A percentile compares a stretch with the other conserved stretches of the same genome.
These are phyloP conservation scores for Merluccius polli DNA, from an alignment of 2,797 vertebrate species.

Conservation along the genomic window DNA sequence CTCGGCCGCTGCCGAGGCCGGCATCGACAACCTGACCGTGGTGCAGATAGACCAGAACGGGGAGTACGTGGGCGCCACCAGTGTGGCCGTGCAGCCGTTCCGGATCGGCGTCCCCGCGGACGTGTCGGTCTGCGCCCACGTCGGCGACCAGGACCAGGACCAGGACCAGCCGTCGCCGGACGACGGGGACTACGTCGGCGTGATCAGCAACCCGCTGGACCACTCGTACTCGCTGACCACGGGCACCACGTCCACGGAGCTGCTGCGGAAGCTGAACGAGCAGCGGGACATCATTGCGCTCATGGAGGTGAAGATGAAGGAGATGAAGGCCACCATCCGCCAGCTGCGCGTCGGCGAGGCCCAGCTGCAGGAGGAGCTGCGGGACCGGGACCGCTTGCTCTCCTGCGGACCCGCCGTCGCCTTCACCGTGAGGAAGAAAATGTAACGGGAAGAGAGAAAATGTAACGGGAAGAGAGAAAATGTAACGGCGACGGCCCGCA, in stretches of 20 bases:
- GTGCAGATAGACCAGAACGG: slow-evolving; percentile 72
- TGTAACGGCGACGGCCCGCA: no score
- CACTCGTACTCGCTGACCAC: slow-evolving; percentile 94
- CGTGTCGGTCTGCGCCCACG: no score
- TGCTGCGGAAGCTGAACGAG: slow-evolving; percentile 93
- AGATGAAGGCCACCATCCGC: slow-evolving; percentile 95
- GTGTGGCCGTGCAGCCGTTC: slow-evolving; percentile 77
- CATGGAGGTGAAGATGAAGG: slow-evolving; percentile 99
- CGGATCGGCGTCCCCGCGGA: slow-evolving; percentile 56
- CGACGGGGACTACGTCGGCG: slow-evolving; percentile 61
- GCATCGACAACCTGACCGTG: slow-evolving; percentile 59
- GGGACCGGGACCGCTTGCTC: slow-evolving; percentile 87
- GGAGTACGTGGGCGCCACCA: slow-evolving; percentile 81
- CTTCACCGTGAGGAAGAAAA: slow-evolving; percentile 72
- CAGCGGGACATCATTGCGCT: slow-evolving; percentile 95
- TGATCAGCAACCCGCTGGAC: slow-evolving; percentile 74
- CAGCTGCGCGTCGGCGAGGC: slow-evolving; percentile 87
- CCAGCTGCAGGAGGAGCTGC: slow-evolving; percentile 88
- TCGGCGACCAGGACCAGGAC: slow-evolving; percentile 47
- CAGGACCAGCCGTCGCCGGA: slow-evolving; percentile 23
- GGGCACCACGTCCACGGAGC: slow-evolving; percentile 90
- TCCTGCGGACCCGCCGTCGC: slow-evolving; percentile 48
- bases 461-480: no score
- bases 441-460: no score
- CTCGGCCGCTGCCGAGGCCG: slow-evolving; percentile 53